Evolutionary conservation across 2,888 invertebrate species (phyloP), one percentile per base, ranked within the genome.

Genomic region (Lasiommata megera): DNA sequence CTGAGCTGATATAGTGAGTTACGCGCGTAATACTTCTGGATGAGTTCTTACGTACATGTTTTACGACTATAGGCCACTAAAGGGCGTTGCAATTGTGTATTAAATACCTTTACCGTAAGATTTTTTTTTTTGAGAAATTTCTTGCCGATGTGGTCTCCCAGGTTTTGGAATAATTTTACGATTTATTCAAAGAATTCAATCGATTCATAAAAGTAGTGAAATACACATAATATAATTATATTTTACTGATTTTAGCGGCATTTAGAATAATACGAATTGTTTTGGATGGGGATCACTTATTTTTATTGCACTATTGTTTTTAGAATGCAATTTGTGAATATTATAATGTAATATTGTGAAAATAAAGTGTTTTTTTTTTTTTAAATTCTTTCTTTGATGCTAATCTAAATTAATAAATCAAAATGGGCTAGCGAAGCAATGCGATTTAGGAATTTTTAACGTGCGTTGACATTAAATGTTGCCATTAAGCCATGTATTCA

Each of bases 191-290:
- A 7, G 43, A 40, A 12, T 14, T 37, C 37, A 14, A 37, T 12
- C 14, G 16, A 41, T 23, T n/a, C 3, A 43, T 23, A 44, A 44
- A 28, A 28, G 44, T 44, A 28, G 44, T 44, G 44, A 44, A 28
- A 8, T 29, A 44, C 14, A 28, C 41, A 41, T 17, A 23, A n/a
- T 23, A 9, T 28, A 2, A 11, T 28, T 14, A 44, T 29, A 44
- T 29, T 28, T 43, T 23, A 12, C 12, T 28, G 1, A 44, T 8
- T 44, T 43, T 28, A 12, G 44, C 23, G 3, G 5, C 14, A 14
- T 12, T 44, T 14, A 44, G n/a, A 12, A 23, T n/a, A 41, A 23
- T 18, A 23, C 9, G 16, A 11, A n/a, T 11, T 11, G 14, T 2
- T 14, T 37, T 14, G 12, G 37, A 37, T 7, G 1, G 7, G 1